Percentiles rank a stretch among this genome's conserved stretches.
Conservation (phyloP, 2,113 vertebrate genomes). For the Syngnathoides biaculeatus region DNA sequence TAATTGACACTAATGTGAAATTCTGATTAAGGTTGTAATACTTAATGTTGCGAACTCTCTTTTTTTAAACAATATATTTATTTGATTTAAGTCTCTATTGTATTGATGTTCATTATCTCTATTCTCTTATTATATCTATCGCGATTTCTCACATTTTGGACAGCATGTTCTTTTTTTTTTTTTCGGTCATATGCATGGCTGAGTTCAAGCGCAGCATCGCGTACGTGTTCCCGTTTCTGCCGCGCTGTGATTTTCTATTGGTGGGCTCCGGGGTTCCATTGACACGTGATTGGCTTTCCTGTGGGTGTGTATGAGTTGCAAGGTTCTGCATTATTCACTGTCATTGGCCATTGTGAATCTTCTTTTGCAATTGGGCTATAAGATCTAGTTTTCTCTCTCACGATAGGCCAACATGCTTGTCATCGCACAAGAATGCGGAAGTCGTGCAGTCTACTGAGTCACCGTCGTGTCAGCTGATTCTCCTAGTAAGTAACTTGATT, state of each 20-base stretch:
- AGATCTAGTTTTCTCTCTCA: rapidly evolving
- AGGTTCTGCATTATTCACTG: conserved; percentile 6
- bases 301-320: conserved; percentile 69
- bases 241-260: conserved; percentile 85
- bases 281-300: conserved; percentile 56
- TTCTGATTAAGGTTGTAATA: neutral
- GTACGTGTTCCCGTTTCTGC: conserved; percentile 61
- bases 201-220: conserved; percentile 22
- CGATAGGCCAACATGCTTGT: conserved; percentile 61
- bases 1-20: neutral
- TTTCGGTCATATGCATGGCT: neutral
- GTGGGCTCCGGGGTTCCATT: conserved; percentile 15
- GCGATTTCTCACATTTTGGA: neutral
- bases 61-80: too few relatives aligned
- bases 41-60: neutral
- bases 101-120: neutral
- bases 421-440: conserved; percentile 76
- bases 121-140: too few relatives aligned
- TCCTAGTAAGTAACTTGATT: conserved; percentile 79
- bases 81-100: too few relatives aligned
- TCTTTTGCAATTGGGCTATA: conserved; percentile 34
- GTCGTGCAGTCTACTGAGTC: conserved; percentile 78
- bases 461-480: conserved; percentile 81
- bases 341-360: conserved; percentile 43
- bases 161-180: neutral